Evolutionary conservation across 2,888 invertebrate species (phyloP), one percentile per base, ranked within the genome.

Genomic region (Meganola albula): DNA sequence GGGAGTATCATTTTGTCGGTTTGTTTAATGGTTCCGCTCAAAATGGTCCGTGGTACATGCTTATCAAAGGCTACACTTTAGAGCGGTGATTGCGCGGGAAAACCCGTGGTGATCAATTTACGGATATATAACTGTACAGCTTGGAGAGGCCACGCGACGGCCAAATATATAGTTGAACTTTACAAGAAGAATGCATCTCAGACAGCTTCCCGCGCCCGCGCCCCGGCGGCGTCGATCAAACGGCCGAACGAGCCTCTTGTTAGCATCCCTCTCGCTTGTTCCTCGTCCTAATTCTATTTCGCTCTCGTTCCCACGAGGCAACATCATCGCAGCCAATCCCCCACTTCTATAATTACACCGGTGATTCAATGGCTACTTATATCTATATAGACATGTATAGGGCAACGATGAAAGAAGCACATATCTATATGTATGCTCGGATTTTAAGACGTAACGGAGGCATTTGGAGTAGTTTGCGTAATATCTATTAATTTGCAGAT

Each of bases 331-430:
- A 84, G 80, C 83, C 84, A 83, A 84, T 83, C 84, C 85, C 85
- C 85, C 84, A 83, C 84, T 85, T 85, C 83, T 85, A 85, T 85
- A 85, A 85, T 85, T 85, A 85, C 84, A 80, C 72, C 77, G 82
- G 83, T 84, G 84, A 85, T 85, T 85, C 85, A 85, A 85, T 85
- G 79, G 82, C 84, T 80, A 79, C 83, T 80, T 83, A 83, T 83
- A 82, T 72, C 69, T 83, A 76, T 82, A 74, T 65, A 74, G 65
- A 63, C 68, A 67, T 66, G 66, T 77, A 74, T 66, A 70, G 59
- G 66, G 71, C 67, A 80, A 80, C 78, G 80, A 78, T 70, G 74
- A 75, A 75, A 74, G 74, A 74, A 74, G 66, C 75, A 57, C 62
- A 66, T 71, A 66, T 79, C 69, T 74, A 67, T 76, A 69, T 74